Evolutionary conservation across 2,888 invertebrate species (phyloP).

Genomic region (Archaeoteleia sp.): DNA sequence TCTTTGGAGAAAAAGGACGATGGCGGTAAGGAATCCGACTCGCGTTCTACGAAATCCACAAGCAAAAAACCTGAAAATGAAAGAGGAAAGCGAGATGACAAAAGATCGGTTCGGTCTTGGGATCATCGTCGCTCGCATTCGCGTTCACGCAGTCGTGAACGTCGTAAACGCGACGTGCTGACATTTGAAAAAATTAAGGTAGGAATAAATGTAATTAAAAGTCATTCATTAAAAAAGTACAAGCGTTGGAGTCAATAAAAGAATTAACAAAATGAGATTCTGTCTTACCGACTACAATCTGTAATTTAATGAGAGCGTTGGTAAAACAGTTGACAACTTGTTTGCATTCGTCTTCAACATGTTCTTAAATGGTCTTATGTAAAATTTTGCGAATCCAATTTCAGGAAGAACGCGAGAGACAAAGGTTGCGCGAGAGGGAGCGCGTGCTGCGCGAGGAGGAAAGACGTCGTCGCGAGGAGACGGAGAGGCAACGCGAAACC

Average conservation of each 20-base stretch:
- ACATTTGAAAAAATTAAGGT: constrained; percentile 89
- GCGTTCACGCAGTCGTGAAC: constrained; percentile 73
- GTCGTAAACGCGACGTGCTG: constrained; percentile 80
- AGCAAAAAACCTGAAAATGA: constrained; percentile 72
- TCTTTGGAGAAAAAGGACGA: constrained; percentile 74
- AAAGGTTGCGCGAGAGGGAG: constrained; percentile 85
- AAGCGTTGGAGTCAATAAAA: no score
- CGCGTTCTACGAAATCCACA: constrained; percentile 77
- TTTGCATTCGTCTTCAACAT: no score
- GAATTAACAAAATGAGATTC: no score
- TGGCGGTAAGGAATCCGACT: constrained; percentile 67
- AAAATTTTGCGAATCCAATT: no score
- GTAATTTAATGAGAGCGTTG: no score
- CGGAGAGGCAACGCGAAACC: constrained; percentile 85
- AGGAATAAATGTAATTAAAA: constrained; percentile 53
- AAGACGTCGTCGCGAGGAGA: constrained; percentile 86
- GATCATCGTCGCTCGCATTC: constrained; percentile 68
- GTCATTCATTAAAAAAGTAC: neutral
- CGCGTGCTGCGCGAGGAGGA: constrained; percentile 87
- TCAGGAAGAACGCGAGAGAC: constrained; percentile 84
- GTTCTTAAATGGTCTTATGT: no score
- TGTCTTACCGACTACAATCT: no score
- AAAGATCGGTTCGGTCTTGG: constrained; percentile 72
- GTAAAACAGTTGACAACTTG: no score
- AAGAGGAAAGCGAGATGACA: constrained; percentile 68